Conservation (phyloP, 1,140 invertebrate species). For the Tetragonula clypearis region DNA sequence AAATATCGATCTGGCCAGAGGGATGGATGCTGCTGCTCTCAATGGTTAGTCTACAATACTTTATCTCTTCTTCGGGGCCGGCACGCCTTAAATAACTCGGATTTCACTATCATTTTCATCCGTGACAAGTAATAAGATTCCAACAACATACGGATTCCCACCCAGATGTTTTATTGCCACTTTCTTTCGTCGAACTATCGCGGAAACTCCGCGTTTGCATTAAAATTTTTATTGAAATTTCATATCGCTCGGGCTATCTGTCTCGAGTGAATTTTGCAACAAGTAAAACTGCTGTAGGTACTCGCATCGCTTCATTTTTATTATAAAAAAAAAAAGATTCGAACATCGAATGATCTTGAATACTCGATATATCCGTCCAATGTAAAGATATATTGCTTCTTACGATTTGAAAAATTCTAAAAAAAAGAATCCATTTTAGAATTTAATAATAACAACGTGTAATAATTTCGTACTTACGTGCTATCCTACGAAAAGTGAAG, state of each 20-base stretch:
- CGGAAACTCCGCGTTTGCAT: too few species aligned
- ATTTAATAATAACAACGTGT: too few species aligned
- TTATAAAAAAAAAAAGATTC: too few species aligned
- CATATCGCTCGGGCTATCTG: neutral
- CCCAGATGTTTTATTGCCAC: neutral
- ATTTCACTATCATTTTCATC: conserved; percentile 60
- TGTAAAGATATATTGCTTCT: neutral
- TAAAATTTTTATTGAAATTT: neutral
- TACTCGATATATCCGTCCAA: neutral
- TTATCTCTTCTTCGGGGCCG: conserved; percentile 61
- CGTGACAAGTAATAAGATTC: neutral
- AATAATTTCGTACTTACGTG: neutral
- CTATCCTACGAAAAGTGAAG: neutral
- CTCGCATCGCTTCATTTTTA: too few species aligned
- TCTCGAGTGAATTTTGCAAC: neutral
- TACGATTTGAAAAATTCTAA: neutral
- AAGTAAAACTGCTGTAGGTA: neutral
- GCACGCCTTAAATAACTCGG: conserved; percentile 63
- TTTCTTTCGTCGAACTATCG: too few species aligned
- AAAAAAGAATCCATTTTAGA: neutral
- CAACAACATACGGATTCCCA: neutral
- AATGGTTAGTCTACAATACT: conserved; percentile 60
- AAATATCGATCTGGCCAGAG: conserved; percentile 74
- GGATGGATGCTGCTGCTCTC: conserved; percentile 69
- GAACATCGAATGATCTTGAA: neutral